Base-by-base conservation (phyloP, 2,888 invertebrate species). In the Nomada fabriciana region DNA sequence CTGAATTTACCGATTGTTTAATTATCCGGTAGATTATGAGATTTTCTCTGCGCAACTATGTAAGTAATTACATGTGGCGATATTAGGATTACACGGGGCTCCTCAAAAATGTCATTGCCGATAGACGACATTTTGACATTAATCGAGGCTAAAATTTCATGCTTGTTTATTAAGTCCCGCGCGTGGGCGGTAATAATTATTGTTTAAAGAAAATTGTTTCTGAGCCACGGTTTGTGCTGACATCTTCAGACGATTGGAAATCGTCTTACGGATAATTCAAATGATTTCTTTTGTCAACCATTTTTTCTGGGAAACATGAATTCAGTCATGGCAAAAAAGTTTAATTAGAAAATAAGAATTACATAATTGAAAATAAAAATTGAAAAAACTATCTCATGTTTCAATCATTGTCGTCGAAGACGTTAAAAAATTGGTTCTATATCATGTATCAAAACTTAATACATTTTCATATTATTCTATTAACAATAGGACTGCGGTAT, bases 101-200 rank as follows among this genome's bases (percentile, higher is more conserved):
- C 61, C 52, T 67, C 0, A n/a, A 25, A 42, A 57, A 65, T 55
- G 36, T 52, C 70, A 70, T 55, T 52, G 25, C 10, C 23, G 20
- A 65, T 55, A 47, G 53, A 36, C 53, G 42, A 25, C 42, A 72
- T 69, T n/a, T 25, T 73, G 25, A 70, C 42, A 73, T 53, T 81
- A 70, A 71, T 79, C 43, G 5, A 0, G 29, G n/a, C 47, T 25
- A 20, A 59, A 63, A 15, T 55, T 42, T 61, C 55, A 42, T 7
- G 29, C 29, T 29, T 29, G 29, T 29, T 7, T 29, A 29, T 7
- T 29, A 29, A 63, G 60, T 15, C 29, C 68, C 29, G 64, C 50
- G 15, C 15, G 13, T 43, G 50, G 42, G 60, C 55, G 23, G 18
- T 70, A 25, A 11, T 15, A 18, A 13, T 4, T 13, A 13, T 65